Conservation (phyloP, 30 jellyfish, hydroid and myxozoan species). For the Chrysaora quinquecirrha region DNA sequence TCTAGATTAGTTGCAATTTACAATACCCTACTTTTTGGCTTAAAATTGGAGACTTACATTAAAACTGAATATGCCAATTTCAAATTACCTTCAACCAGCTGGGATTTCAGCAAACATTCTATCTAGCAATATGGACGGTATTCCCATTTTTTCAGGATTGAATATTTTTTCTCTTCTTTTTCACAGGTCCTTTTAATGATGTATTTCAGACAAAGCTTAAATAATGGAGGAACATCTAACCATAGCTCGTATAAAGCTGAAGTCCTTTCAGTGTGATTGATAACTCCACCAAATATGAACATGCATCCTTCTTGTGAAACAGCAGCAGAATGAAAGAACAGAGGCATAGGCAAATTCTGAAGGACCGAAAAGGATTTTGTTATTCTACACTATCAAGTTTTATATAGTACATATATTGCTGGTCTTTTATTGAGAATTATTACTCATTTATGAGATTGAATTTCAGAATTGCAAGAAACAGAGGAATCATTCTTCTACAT, state of each 20-base stretch:
- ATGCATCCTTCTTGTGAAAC: slow-evolving; percentile 84
- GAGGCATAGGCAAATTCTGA: slow-evolving; percentile 67
- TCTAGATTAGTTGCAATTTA: too few relatives aligned
- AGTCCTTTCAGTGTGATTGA: slow-evolving; percentile 20
- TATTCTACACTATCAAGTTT: background rate
- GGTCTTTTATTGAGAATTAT: too few relatives aligned
- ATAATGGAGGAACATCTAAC: slow-evolving; percentile 78
- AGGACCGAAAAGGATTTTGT: background rate
- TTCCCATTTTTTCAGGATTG: background rate
- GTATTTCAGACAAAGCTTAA: slow-evolving; percentile 35
- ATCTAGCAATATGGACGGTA: background rate
- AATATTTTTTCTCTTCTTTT: background rate
- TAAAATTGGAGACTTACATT: too few relatives aligned
- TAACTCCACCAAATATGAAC: slow-evolving; percentile 83
- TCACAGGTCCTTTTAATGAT: slow-evolving; percentile 2
- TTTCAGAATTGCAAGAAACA: too few relatives aligned
- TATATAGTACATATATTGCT: too few relatives aligned
- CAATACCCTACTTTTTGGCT: too few relatives aligned
- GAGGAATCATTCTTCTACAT: too few relatives aligned
- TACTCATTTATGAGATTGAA: too few relatives aligned
- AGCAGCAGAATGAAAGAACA: slow-evolving; percentile 83
- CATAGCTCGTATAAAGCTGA: slow-evolving; percentile 58
- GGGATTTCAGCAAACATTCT: slow-evolving; percentile 1
- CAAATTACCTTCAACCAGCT: background rate
- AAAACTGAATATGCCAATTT: too few relatives aligned